Base-by-base conservation (phyloP, 1,140 invertebrate genomes). In the Listronotus oregonensis region DNA sequence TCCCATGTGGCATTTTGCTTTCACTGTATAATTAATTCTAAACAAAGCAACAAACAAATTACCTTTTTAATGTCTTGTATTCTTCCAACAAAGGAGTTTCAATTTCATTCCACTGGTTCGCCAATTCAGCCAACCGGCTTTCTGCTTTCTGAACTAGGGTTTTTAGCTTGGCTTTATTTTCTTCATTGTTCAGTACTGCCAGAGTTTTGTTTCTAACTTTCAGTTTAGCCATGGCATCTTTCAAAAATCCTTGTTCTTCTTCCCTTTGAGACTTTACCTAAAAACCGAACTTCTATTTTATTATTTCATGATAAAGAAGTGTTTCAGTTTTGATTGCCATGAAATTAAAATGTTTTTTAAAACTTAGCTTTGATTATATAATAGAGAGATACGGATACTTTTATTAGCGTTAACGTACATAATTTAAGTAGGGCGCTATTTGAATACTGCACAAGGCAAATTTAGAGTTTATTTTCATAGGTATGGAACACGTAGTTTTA, bases 101-200 rank as follows among this genome's bases (percentile, higher is more conserved):
- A 64, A 88, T 86, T 66, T 85, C 82, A 64, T 90, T 87, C 90
- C 90, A 92, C 69, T 90, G 85, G 51, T 81, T 83, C 4, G 85
- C 85, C 64, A 91, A 78, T 66, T 79, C 82, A 9, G 86, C 77
- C 43, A 91, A 73, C 77, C 85, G 83, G 72, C 85, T 83, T 31
- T 82, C 81, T 70, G 83, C 85, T 12, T 79, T 77, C 65, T 90
- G 85, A 21, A 90, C 83, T 6, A 86, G 71, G 51, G 75, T 73
- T 78, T 87, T 82, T 31, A 89, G 71, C 78, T 90, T 90, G 6
- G 78, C 73, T 40, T 90, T 80, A 75, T 90, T 90, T 42, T 83
- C 82, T 46, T 87, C 85, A 81, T 69, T 84, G 80, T 42, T 89
- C 21, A 78, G 74, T 14, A 91, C 77, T 69, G 87, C 85, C 12